Evolutionary conservation across 1,140 invertebrate species (phyloP), one percentile per base, ranked within the genome.

Genomic region (Akabosia matsudoensis): DNA sequence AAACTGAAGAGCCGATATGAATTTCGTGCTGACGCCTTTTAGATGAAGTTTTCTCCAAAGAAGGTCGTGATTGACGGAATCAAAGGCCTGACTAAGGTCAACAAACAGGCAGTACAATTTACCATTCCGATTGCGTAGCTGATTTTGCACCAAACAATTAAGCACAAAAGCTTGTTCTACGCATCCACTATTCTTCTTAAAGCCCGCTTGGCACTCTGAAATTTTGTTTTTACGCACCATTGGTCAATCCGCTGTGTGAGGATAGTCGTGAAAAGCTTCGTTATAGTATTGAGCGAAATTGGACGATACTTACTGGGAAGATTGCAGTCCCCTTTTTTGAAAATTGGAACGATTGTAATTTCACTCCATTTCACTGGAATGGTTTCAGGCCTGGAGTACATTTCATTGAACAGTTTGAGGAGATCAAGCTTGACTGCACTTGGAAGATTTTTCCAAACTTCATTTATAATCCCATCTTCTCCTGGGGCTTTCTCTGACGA

Each of bases 201-300:
- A 83, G 3, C 81, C 82, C 1, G 79, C 79, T 76, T 83, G 83
- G 33, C 54, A 76, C 33, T 83, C 54, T 2, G 77, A 79, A 10
- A 81, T 71, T 34, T 79, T 79, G 1, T 78, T 73, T 56, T 56
- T 22, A 3, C 76, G 4, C 77, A 18, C 78, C 78, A 83, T 0
- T n/a, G 51, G 1, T 76, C 67, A 16, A 83, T 24, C 73, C 82
- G 75, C 1, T 67, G 73, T n/a, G 67, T 64, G n/a, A 83, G 70
- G 1, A 83, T 75, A 1, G 61, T 74, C 0, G 79, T 78, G 37
- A 82, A 82, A 3, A 83, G 33, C 79, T 83, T 83, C 1, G 70
- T 37, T 31, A 74, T 54, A 14, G 74, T 76, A 70, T 82, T 81
- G 1, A 82, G 78, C 14, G 78, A 76, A 26, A 83, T 82, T 16